phyloP scores from a whole-genome alignment of 2,797 vertebrate species.

The Tauraco hartlaubi region DNA sequence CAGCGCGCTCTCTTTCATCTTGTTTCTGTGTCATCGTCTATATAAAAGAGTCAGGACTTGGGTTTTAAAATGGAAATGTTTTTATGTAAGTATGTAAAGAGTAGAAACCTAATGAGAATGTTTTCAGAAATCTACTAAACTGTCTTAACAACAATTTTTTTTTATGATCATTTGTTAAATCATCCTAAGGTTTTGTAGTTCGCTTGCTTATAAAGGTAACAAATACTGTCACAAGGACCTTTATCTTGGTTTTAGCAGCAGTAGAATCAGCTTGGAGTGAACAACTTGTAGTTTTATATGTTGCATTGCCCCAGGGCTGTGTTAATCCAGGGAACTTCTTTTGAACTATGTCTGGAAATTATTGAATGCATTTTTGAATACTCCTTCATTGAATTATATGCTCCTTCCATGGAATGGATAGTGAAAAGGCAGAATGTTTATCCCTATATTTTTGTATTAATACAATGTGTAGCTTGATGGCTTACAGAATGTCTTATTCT shows the following conservation, averaged over 20 bases:
- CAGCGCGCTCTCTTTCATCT: background rate
- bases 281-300: background rate
- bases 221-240: background rate
- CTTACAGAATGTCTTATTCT: background rate
- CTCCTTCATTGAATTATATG: background rate
- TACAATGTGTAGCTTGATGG: background rate
- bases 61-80: background rate
- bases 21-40: background rate
- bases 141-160: background rate
- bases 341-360: background rate
- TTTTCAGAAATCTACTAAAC: background rate
- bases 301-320: background rate
- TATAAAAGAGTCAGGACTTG: background rate
- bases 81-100: background rate
- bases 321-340: background rate
- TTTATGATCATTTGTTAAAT: background rate
- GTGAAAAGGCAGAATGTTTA: background rate
- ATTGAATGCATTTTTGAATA: background rate
- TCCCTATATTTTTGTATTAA: background rate
- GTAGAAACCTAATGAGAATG: background rate
- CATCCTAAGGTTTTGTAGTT: background rate
- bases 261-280: background rate
- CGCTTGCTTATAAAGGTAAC: background rate
- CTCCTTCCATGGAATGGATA: background rate
- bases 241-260: background rate